Evolutionary conservation across 2,888 invertebrate species (phyloP), one percentile per base, ranked within the genome.

Genomic region (Ligdia adustata): DNA sequence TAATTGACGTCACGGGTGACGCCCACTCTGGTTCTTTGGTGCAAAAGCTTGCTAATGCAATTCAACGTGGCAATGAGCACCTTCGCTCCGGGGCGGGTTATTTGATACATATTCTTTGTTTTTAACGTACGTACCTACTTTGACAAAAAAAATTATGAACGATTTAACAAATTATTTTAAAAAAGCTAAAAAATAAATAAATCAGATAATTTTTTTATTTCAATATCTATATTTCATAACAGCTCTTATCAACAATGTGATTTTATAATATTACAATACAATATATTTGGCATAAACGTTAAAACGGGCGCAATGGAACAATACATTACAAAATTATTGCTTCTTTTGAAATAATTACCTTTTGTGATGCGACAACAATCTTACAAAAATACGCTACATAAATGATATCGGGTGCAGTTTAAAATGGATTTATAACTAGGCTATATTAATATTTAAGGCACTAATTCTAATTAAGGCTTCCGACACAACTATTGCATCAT

Each of bases 241-340:
- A 89, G 80, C 75, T 83, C 77, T 82, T 80, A 78, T 78, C 76
- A 89, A 89, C 88, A 88, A 84, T 84, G 85, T 83, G 82, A 85
- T 82, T 74, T 73, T 62, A 80, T 79, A 79, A 80, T 79, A 49
- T 42, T 42, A 83, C 82, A 66, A 66, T 83, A 87, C 80, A 83
- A 89, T 86, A 88, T 90, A 90, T 90, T 90, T 90, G 90, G 90
- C 85, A 86, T 89, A 73, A 82, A 82, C 81, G 76, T 87, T 82
- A 84, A 76, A 82, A 76, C 66, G 71, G 71, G 75, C 74, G 75
- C 68, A 66, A 72, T 71, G 70, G 69, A 70, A 71, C 69, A 73
- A 76, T 73, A 75, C 75, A 72, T 72, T 74, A 79, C 62, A 66
- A 62, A 22, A 27, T 16, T 32, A 42, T 42, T 48, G 37, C 15